Evolutionary conservation across 2,888 invertebrate genomes (phyloP).

Genomic region (Ypsolopha sequella): DNA sequence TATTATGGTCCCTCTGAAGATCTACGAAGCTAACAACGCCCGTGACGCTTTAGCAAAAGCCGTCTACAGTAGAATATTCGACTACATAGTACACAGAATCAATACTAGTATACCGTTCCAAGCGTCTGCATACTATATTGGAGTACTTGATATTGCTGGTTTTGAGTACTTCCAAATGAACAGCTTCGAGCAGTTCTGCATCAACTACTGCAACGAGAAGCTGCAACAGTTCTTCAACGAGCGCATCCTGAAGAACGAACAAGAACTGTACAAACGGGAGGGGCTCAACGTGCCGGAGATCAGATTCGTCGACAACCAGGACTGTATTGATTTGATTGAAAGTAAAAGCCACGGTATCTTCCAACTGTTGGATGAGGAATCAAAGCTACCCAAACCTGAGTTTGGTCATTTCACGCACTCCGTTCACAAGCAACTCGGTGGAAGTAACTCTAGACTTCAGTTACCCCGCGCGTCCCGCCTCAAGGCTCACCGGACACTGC

Average conservation of each 20-base stretch:
- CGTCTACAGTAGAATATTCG: conserved; percentile 94
- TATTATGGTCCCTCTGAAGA: conserved; percentile 96
- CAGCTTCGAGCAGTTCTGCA: conserved; percentile 88
- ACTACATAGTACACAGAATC: conserved; percentile 93
- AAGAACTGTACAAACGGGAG: conserved; percentile 93
- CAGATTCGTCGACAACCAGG: conserved; percentile 95
- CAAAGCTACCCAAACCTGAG: conserved; percentile 93
- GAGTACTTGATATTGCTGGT: conserved; percentile 97
- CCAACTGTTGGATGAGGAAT: conserved; percentile 95
- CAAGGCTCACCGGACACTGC: conserved; percentile 89
- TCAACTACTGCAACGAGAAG: conserved; percentile 99
- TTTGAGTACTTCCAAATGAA: conserved; percentile 82
- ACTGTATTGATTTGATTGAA: conserved; percentile 94
- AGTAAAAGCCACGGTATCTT: conserved; percentile 90
- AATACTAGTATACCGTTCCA: conserved; percentile 97
- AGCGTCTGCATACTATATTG: conserved; percentile 93
- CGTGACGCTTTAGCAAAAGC: conserved; percentile 97
- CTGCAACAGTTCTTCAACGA: conserved; percentile 99
- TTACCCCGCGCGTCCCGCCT: conserved; percentile 93
- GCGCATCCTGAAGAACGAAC: conserved; percentile 94
- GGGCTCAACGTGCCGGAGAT: conserved; percentile 95
- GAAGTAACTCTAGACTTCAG: conserved; percentile 79
- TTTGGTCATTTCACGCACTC: conserved; percentile 92
- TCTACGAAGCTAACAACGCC: conserved; percentile 93
- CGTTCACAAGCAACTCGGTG: conserved; percentile 87